Evolutionary conservation across 2,113 vertebrate genomes (phyloP).

Genomic region (Mirounga angustirostris): DNA sequence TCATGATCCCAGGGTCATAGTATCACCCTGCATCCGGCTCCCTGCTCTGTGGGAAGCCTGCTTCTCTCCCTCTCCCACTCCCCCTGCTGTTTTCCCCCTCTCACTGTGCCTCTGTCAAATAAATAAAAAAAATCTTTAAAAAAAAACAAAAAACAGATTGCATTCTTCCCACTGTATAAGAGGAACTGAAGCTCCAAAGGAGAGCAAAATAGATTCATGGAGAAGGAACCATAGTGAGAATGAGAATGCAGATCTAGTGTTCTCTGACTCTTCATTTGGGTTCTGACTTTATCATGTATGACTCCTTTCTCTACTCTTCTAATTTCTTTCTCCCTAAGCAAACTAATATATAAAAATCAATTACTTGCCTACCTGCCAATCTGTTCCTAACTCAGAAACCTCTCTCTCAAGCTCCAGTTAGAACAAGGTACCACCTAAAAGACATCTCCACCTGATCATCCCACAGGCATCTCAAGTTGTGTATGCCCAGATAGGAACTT

Average conservation of each 20-base stretch:
- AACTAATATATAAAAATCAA: slow-evolving; percentile 30
- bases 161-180: neutral
- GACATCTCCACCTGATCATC: neutral
- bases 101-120: too few relatives aligned
- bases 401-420: neutral
- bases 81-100: too few relatives aligned
- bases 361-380: neutral
- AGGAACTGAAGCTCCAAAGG: neutral
- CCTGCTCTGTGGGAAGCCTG: too few relatives aligned
- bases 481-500: neutral
- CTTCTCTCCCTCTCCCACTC: too few relatives aligned
- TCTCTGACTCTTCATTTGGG: neutral
- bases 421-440: slow-evolving; percentile 16
- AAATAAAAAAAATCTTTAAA: too few relatives aligned
- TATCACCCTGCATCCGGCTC: too few relatives aligned
- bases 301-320: neutral
- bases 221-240: neutral
- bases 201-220: neutral
- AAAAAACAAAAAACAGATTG: neutral
- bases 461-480: neutral
- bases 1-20: too few relatives aligned
- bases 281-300: neutral
- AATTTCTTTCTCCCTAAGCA: neutral
- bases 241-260: neutral
- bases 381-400: neutral